These are phyloP conservation scores for Pinna nobilis DNA, from an alignment of 1,140 invertebrate genomes.

Conservation along the genomic window DNA sequence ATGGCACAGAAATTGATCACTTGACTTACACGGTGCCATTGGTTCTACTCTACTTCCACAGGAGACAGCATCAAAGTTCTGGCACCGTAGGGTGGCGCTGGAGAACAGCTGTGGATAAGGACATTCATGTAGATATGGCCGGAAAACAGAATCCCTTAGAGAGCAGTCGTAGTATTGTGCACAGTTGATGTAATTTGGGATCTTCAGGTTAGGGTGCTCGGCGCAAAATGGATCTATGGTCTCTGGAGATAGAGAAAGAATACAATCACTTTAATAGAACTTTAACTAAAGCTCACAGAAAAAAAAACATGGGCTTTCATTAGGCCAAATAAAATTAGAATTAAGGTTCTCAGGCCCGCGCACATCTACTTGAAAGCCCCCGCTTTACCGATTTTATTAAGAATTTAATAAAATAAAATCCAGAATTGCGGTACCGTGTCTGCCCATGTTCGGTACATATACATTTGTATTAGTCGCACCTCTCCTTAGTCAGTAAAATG, in stretches of 20 bases:
- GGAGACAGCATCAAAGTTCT: conserved; percentile 18
- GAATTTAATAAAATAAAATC: too few relatives aligned
- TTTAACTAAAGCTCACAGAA: too few relatives aligned
- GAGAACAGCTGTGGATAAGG: conserved; percentile 57
- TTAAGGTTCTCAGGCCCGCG: too few relatives aligned
- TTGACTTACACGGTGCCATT: conserved; percentile 57
- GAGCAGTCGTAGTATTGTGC: conserved; percentile 62
- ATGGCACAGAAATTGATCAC: too few relatives aligned
- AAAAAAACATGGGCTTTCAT: too few relatives aligned
- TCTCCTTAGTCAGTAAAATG: too few relatives aligned
- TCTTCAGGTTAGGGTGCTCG: conserved; percentile 20
- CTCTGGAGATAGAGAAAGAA: conserved; percentile 8
- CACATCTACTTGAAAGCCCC: too few relatives aligned
- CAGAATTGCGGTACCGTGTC: too few relatives aligned
- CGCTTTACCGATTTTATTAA: too few relatives aligned
- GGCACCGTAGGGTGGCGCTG: conserved; percentile 24
- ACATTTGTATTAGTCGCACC: too few relatives aligned
- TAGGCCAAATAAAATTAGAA: too few relatives aligned
- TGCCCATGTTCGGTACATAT: too few relatives aligned
- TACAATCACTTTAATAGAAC: not conserved
- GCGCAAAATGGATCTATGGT: conserved; percentile 36
- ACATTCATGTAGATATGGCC: conserved; percentile 52
- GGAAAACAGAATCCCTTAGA: conserved; percentile 24
- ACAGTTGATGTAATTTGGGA: conserved; percentile 50
- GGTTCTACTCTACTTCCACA: conserved; percentile 45